Percentiles rank a stretch among this genome's conserved stretches.
These are phyloP conservation scores for Galeopterus variegatus DNA, from an alignment of 2,113 vertebrate species.

Conservation along the genomic window DNA sequence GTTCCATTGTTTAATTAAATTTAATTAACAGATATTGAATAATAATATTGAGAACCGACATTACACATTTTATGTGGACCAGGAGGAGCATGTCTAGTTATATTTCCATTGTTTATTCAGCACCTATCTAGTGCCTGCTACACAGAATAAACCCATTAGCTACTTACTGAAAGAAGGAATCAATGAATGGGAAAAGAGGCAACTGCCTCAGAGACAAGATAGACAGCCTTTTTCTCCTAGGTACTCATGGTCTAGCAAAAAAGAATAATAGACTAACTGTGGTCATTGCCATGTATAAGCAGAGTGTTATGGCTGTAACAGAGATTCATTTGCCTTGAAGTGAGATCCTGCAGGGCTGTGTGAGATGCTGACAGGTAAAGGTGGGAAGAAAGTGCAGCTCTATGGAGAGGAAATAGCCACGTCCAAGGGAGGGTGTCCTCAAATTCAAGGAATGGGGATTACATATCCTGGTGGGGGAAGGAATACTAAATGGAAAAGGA, in stretches of 20 bases:
- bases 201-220: background rate
- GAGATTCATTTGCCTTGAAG: background rate
- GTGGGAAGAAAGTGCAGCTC: background rate
- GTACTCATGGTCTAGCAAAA: background rate
- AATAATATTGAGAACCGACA: conserved; percentile 17
- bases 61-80: background rate
- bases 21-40: background rate
- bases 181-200: background rate
- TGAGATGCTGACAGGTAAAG: background rate
- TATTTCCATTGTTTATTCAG: background rate
- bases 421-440: background rate
- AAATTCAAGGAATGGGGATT: background rate
- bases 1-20: conserved; percentile 27
- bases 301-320: background rate
- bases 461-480: background rate
- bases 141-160: background rate
- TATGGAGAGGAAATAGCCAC: background rate
- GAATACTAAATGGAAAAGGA: background rate
- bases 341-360: too few species aligned
- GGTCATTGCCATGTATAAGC: background rate
- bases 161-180: background rate
- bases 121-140: background rate
- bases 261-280: background rate
- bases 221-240: background rate
- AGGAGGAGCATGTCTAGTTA: background rate